phyloP scores from a whole-genome alignment of 2,888 invertebrate species.

The Drosophila maculinotata region DNA sequence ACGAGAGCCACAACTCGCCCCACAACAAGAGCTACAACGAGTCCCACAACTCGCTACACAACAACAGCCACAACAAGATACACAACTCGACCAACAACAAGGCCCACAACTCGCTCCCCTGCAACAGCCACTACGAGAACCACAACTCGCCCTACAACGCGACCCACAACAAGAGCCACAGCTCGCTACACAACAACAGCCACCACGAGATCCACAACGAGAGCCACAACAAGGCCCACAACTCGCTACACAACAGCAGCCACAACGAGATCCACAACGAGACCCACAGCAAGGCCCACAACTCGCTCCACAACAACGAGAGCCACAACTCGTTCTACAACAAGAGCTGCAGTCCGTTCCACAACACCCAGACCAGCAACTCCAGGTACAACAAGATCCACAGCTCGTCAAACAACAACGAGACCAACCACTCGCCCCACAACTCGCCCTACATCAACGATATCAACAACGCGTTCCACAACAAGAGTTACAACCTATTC shows the following conservation, averaged over 20 bases:
- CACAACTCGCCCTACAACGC: no score
- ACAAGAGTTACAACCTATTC: neutral
- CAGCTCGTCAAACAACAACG: constrained; percentile 17
- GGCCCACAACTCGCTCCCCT: constrained; percentile 11
- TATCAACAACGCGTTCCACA: constrained; percentile 8
- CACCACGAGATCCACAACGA: constrained; percentile 15
- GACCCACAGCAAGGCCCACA: constrained; percentile 16
- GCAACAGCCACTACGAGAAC: constrained; percentile 16
- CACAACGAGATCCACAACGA: constrained; percentile 19
- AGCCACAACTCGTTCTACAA: constrained; percentile 13
- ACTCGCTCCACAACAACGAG: constrained; percentile 4
- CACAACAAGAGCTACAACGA: constrained; percentile 10
- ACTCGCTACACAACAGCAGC: constrained; percentile 5
- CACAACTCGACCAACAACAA: no score
- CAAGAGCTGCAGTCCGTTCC: constrained; percentile 5
- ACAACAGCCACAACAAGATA: constrained; percentile 2
- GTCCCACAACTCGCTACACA: neutral
- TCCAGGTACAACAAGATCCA: constrained; percentile 10
- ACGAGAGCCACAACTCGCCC: constrained; percentile 10
- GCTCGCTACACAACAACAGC: constrained; percentile 11
- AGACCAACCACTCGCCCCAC: neutral
- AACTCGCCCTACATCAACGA: neutral
- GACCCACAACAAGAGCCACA: constrained; percentile 15
- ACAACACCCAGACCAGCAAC: constrained; percentile 13
- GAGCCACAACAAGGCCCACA: constrained; percentile 11